Percentiles rank a stretch among this genome's conserved stretches.
Conservation (phyloP, 2,888 invertebrate genomes). For the Amiota minor region DNA sequence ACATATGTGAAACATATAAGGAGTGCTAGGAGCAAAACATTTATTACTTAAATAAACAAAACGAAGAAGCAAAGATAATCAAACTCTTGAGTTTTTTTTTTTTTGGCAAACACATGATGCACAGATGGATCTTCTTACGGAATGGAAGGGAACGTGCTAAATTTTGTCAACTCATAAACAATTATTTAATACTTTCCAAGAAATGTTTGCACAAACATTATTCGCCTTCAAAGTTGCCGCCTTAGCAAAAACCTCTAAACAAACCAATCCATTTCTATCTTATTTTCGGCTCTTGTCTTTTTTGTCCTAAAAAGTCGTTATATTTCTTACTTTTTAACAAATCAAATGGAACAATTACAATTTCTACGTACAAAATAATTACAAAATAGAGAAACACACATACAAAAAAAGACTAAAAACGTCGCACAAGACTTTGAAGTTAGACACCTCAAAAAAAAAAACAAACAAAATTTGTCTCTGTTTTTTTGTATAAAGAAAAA, state of each 20-base stretch:
- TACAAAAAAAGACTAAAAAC: not conserved
- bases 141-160: not conserved
- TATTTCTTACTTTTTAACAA: slow-evolving; percentile 17
- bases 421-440: slow-evolving; percentile 24
- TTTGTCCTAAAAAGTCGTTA: not conserved
- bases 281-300: not conserved
- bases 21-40: not conserved
- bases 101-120: slow-evolving; percentile 9
- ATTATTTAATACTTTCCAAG: slow-evolving; percentile 5
- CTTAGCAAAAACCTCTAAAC: slow-evolving; percentile 19
- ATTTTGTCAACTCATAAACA: not conserved
- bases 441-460: slow-evolving; percentile 1
- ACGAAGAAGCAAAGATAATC: too few relatives aligned
- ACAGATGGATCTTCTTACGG: not conserved
- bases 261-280: not conserved
- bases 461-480: not conserved
- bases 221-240: slow-evolving; percentile 9
- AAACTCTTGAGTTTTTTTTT: not conserved
- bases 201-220: not conserved
- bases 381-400: not conserved
- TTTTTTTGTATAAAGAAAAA: slow-evolving; percentile 26
- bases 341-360: slow-evolving; percentile 9
- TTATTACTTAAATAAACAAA: slow-evolving; percentile 17
- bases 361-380: slow-evolving; percentile 16
- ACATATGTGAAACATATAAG: slow-evolving; percentile 16